Evolutionary conservation across 1,140 invertebrate genomes (phyloP).

Genomic region (Ridgeia piscesae): DNA sequence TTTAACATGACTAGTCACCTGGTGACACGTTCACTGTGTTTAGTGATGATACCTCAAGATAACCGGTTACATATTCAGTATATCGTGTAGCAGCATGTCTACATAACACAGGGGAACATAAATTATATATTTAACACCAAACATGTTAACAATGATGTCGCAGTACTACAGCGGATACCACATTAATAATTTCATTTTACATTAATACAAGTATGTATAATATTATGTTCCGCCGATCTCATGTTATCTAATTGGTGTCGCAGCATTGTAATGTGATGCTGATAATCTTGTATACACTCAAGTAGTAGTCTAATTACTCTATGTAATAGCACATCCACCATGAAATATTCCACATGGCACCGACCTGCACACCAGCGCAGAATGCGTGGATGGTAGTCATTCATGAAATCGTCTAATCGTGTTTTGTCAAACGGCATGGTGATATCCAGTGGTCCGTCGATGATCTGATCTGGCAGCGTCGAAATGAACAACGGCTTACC

Average conservation of each 20-base stretch:
- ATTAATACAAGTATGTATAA: too few relatives aligned
- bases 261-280: neutral
- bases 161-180: too few relatives aligned
- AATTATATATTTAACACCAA: too few relatives aligned
- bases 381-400: neutral
- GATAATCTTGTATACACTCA: too few relatives aligned
- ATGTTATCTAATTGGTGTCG: neutral
- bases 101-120: too few relatives aligned
- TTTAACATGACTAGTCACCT: too few relatives aligned
- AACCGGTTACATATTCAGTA: too few relatives aligned
- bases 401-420: neutral
- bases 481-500: neutral
- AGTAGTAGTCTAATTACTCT: neutral
- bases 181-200: too few relatives aligned
- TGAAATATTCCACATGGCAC: neutral
- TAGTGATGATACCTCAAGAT: too few relatives aligned
- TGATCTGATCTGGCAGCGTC: neutral
- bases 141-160: too few relatives aligned
- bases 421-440: neutral
- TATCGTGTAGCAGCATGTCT: too few relatives aligned
- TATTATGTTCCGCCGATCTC: neutral
- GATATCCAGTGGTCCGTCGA: neutral
- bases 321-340: neutral
- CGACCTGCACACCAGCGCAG: neutral
- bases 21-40: too few relatives aligned